phyloP scores from a whole-genome alignment of 2,888 invertebrate genomes.

The Pyrrhia umbra region DNA sequence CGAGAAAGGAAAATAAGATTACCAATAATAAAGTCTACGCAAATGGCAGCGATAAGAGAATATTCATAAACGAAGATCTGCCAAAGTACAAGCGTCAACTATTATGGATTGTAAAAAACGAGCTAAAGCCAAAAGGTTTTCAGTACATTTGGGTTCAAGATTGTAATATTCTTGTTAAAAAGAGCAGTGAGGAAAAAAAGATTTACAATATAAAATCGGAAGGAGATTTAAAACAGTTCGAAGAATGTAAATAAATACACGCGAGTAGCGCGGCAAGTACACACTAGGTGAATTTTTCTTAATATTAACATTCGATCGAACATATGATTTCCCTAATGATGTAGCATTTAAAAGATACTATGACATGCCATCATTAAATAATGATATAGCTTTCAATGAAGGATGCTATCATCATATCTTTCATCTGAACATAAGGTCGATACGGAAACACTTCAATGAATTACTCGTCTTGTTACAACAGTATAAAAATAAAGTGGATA shows the following conservation, averaged over 20 bases:
- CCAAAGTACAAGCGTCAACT: no score
- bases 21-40: no score
- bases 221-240: background rate
- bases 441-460: constrained; percentile 17
- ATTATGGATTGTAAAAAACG: no score
- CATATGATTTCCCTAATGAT: no score
- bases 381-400: background rate
- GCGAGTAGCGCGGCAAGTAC: background rate
- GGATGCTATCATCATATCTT: background rate
- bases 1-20: no score
- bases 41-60: no score
- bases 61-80: no score
- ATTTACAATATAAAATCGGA: background rate
- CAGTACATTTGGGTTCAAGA: no score
- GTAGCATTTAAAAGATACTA: background rate
- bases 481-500: constrained; percentile 1
- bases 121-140: no score
- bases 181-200: background rate
- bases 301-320: constrained; percentile 4
- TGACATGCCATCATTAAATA: background rate
- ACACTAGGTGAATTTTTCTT: constrained; percentile 18
- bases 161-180: background rate
- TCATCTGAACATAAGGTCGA: constrained; percentile 9
- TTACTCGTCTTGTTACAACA: constrained; percentile 1
- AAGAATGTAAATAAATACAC: background rate